phyloP scores from a whole-genome alignment of 2,888 invertebrate species.

The Oeneis ivallda region DNA sequence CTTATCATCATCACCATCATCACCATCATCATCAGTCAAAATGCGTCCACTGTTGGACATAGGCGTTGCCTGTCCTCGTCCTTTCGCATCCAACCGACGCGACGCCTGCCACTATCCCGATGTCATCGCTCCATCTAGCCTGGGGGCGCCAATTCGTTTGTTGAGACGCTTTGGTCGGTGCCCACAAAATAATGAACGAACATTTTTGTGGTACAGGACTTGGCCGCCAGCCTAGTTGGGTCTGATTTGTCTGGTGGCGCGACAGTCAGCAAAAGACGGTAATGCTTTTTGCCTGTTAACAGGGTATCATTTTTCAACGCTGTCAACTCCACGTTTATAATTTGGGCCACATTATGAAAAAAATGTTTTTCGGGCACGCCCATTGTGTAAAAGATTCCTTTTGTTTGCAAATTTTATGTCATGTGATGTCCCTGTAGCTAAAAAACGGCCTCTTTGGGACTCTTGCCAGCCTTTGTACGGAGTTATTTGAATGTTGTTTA shows the following conservation, averaged over 20 bases:
- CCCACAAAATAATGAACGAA: background rate
- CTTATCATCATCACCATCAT: no score
- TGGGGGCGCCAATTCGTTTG: no score
- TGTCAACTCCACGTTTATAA: constrained; percentile 39
- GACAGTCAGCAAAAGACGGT: constrained; percentile 30
- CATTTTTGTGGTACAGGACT: background rate
- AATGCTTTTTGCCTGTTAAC: constrained; percentile 32
- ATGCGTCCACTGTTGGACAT: no score
- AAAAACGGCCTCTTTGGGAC: constrained; percentile 38
- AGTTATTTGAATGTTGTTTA: constrained; percentile 8
- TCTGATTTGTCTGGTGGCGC: constrained; percentile 13
- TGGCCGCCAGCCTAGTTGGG: constrained; percentile 10
- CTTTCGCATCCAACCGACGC: no score
- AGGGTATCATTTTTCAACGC: constrained; percentile 39
- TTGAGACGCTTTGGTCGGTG: no score
- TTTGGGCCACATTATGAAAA: constrained; percentile 34
- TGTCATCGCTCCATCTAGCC: no score
- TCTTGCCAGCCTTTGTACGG: constrained; percentile 31
- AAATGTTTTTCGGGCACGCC: constrained; percentile 27
- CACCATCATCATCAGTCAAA: no score
- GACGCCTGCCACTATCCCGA: no score
- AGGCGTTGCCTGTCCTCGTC: no score
- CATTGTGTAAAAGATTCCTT: constrained; percentile 32
- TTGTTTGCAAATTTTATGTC: constrained; percentile 35
- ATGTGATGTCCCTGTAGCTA: constrained; percentile 24